Conservation (phyloP, 2,113 vertebrate genomes). For the Cyanoderma ruficeps region DNA sequence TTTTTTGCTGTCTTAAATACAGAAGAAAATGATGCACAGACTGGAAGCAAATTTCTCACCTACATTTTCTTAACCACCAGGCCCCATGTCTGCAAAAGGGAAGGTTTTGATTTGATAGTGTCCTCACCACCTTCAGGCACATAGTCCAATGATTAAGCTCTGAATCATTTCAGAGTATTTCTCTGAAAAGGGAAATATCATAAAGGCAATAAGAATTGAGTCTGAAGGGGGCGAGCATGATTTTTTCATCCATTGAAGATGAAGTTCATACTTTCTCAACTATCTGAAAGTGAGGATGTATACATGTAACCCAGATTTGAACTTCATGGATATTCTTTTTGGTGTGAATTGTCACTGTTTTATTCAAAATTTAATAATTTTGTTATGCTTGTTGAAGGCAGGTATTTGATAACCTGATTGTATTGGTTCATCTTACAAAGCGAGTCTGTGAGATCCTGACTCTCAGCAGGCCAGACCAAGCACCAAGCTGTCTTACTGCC, state of each 20-base stretch:
- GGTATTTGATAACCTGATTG: not conserved
- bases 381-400: not conserved
- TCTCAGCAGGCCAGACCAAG: not conserved
- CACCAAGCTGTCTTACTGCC: not conserved
- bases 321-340: not conserved
- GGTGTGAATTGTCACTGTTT: not conserved
- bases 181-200: not conserved
- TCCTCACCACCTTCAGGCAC: not conserved
- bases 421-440: not conserved
- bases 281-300: not conserved
- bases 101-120: not conserved
- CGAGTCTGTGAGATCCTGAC: not conserved
- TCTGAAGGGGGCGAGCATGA: not conserved
- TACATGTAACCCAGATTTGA: rapidly evolving
- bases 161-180: not conserved
- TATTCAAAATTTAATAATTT: not conserved
- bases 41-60: not conserved
- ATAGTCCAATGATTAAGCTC: not conserved
- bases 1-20: not conserved
- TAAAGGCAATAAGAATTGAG: not conserved
- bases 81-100: not conserved
- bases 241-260: not conserved
- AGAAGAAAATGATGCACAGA: rapidly evolving
- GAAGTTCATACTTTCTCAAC: not conserved
- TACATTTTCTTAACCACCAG: not conserved